phyloP scores from a whole-genome alignment of 2,888 invertebrate genomes.

The Hirtodrosophila trivittata region DNA sequence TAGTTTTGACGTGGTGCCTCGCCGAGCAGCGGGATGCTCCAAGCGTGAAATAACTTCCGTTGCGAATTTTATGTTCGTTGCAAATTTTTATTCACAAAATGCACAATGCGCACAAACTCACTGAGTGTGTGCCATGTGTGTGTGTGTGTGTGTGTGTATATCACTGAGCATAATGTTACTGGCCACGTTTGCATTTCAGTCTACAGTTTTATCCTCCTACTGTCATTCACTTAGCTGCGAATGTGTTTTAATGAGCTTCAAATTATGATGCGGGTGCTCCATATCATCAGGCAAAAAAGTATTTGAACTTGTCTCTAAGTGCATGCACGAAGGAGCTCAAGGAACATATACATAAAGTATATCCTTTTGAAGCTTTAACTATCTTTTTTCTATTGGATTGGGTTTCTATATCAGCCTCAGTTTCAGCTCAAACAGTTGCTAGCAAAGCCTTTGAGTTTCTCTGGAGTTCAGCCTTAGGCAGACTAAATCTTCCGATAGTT shows the following conservation, averaged over 20 bases:
- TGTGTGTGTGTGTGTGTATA: slow-evolving; percentile 9
- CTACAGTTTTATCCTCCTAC: slow-evolving; percentile 31
- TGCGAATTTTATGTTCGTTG: slow-evolving; percentile 79
- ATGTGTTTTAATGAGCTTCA: slow-evolving; percentile 76
- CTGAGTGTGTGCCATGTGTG: neutral
- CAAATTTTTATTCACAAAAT: slow-evolving; percentile 73
- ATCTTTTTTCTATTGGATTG: no score
- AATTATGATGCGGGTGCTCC: slow-evolving; percentile 51
- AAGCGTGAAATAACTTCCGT: slow-evolving; percentile 82
- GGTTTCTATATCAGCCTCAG: no score
- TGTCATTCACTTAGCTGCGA: slow-evolving; percentile 46
- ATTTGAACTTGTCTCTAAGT: neutral
- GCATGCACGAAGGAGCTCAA: neutral
- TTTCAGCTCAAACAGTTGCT: no score
- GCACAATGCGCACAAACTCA: slow-evolving; percentile 67
- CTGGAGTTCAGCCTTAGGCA: no score
- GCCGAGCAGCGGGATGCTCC: slow-evolving; percentile 35
- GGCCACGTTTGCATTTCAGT: slow-evolving; percentile 50
- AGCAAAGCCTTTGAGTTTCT: no score
- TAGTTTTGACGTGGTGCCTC: slow-evolving; percentile 63
- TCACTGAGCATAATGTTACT: slow-evolving; percentile 11
- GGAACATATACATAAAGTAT: no score
- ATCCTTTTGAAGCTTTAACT: no score
- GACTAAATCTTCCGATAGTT: no score
- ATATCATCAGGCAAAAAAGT: no score